Evolutionary conservation across 2,113 vertebrate species (phyloP).

Genomic region (Forbesichthys papilliferus): DNA sequence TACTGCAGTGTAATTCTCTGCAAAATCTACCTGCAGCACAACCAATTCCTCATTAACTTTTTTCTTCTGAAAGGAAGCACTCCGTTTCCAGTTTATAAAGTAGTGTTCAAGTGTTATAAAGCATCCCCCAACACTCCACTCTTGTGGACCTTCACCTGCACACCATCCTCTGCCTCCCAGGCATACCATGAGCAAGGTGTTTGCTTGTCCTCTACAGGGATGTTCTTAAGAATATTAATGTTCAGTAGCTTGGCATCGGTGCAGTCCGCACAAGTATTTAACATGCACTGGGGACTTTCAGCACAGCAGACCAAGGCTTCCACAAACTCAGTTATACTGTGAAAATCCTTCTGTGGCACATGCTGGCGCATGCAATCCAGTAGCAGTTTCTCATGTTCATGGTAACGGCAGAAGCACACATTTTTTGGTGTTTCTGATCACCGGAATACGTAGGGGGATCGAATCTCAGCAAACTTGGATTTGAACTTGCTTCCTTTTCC

Average conservation of each 20-base stretch:
- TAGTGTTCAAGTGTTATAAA: not conserved
- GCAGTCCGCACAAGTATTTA: not conserved
- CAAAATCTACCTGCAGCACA: slow-evolving; percentile 7
- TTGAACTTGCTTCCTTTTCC: not conserved
- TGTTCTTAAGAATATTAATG: slow-evolving; percentile 2
- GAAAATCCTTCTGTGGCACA: too few species aligned
- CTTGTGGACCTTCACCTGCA: slow-evolving; percentile 5
- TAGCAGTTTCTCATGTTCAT: not conserved
- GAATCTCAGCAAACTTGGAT: not conserved
- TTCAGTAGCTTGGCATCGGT: not conserved
- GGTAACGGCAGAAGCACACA: slow-evolving; percentile 9
- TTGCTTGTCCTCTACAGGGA: slow-evolving; percentile 6
- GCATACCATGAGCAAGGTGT: not conserved
- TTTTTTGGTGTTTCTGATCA: slow-evolving; percentile 10
- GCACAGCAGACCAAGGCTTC: not conserved
- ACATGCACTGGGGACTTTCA: slow-evolving; percentile 4
- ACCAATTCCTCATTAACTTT: not conserved
- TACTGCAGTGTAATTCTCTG: slow-evolving; percentile 17
- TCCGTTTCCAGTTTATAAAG: slow-evolving; percentile 9
- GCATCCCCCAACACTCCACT: not conserved
- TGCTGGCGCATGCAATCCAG: not conserved
- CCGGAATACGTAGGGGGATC: not conserved
- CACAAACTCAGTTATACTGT: not conserved
- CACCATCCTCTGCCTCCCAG: not conserved
- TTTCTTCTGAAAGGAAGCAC: not conserved